These are phyloP conservation scores for Hemicordylus capensis DNA, from an alignment of 2,113 vertebrate species.

Conservation along the genomic window DNA sequence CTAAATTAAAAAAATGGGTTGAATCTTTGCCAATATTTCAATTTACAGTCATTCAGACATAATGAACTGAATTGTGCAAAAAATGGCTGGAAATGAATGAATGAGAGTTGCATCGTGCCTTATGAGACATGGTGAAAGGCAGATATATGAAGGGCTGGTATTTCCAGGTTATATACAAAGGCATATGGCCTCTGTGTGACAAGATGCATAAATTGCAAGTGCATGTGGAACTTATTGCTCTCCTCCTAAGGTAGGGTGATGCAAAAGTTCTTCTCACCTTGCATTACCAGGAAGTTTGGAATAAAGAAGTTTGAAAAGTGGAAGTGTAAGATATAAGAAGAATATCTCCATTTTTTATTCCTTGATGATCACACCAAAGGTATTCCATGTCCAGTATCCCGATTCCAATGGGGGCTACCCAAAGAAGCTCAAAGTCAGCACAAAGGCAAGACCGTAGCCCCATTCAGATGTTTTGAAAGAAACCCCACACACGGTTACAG, in stretches of 20 bases:
- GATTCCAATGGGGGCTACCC: too few species aligned
- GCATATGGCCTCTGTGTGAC: not conserved
- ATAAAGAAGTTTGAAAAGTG: not conserved
- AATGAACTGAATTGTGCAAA: conserved; percentile 3
- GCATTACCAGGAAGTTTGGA: not conserved
- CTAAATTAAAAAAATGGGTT: conserved; percentile 3
- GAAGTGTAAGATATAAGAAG: not conserved
- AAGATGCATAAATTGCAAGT: not conserved
- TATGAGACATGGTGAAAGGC: not conserved
- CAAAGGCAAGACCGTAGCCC: too few species aligned
- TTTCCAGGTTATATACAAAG: not conserved
- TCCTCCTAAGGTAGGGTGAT: too few species aligned
- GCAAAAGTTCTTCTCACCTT: not conserved
- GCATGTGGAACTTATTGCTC: not conserved
- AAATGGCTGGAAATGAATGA: not conserved
- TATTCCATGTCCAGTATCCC: too few species aligned
- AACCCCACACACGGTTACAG: too few species aligned
- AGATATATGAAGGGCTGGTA: not conserved
- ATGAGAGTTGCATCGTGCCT: not conserved
- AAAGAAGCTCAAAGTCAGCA: too few species aligned
- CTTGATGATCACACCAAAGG: too few species aligned
- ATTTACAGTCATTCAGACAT: conserved; percentile 3
- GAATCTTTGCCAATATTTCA: not conserved
- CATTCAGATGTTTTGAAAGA: too few species aligned
- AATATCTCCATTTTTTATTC: too few species aligned